phyloP scores from a whole-genome alignment of 1,140 invertebrate species.

The Drosophila busckii region DNA sequence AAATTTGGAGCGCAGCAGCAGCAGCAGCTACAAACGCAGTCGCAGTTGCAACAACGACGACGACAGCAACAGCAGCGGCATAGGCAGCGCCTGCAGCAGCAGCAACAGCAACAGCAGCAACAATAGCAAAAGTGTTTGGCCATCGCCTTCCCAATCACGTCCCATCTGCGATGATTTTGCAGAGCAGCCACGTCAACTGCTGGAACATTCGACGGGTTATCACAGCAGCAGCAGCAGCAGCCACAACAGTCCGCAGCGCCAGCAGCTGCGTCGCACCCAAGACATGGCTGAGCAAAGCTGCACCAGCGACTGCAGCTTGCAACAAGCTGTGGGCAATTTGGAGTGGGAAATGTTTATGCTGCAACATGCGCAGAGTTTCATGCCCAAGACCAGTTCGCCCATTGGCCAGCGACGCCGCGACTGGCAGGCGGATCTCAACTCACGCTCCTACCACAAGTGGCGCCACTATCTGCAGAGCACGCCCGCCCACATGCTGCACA shows the following conservation, averaged over 20 bases:
- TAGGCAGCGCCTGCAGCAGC: slow-evolving; percentile 1
- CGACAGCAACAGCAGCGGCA: slow-evolving; percentile 7
- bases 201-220: slow-evolving; percentile 53
- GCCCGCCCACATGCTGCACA: slow-evolving; percentile 61
- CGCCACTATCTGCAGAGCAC: slow-evolving; percentile 61
- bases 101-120: slow-evolving; percentile 25
- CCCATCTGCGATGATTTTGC: slow-evolving; percentile 62
- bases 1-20: slow-evolving; percentile 38
- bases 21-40: slow-evolving; percentile 20
- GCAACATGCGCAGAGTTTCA: slow-evolving; percentile 52
- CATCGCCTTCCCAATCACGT: slow-evolving; percentile 26
- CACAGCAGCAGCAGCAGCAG: slow-evolving; percentile 57
- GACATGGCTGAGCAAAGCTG: slow-evolving; percentile 37
- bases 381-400: slow-evolving; percentile 74
- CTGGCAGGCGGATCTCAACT: slow-evolving; percentile 1
- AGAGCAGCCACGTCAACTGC: slow-evolving; percentile 33
- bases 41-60: not conserved
- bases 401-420: slow-evolving; percentile 25
- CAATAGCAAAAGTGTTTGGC: too few relatives aligned
- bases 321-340: slow-evolving; percentile 35
- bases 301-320: not conserved
- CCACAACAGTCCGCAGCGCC: slow-evolving; percentile 39
- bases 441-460: slow-evolving; percentile 65
- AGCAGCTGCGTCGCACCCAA: slow-evolving; percentile 41
- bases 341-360: slow-evolving; percentile 77